These are phyloP conservation scores for Heterotilapia buettikoferi DNA, from an alignment of 2,113 vertebrate species.

Conservation along the genomic window DNA sequence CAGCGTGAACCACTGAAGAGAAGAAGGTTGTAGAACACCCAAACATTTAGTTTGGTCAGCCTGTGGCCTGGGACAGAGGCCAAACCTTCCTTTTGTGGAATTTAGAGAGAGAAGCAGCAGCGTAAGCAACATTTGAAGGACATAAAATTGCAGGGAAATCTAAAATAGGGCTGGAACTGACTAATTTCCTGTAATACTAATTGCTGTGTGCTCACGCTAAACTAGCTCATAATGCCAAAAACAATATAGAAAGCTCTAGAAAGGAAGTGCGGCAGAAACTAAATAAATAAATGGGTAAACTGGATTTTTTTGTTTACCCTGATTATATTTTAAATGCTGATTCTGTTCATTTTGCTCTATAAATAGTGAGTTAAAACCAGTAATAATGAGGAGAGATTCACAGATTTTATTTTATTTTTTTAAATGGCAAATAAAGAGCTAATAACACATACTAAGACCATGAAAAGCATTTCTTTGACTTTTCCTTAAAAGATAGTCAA, in stretches of 20 bases:
- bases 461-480: neutral
- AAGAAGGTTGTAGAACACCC: constrained; percentile 17
- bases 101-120: neutral
- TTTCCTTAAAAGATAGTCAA: neutral
- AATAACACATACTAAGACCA: neutral
- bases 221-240: neutral
- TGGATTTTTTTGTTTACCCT: neutral
- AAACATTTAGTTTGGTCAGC: constrained; percentile 43
- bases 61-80: neutral
- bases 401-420: neutral
- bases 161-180: neutral
- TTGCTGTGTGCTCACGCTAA: neutral
- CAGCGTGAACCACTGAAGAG: constrained; percentile 26
- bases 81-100: constrained; percentile 19
- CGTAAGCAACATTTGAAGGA: neutral
- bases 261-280: neutral
- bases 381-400: neutral
- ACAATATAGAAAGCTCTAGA: neutral
- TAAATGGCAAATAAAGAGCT: neutral
- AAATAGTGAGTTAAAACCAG: neutral
- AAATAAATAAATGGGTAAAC: neutral
- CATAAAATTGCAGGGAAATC: neutral
- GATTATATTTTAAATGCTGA: neutral
- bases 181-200: neutral
- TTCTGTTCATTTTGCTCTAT: neutral